phyloP scores from a whole-genome alignment of 2,888 invertebrate genomes.

The Anthophora plumipes region DNA sequence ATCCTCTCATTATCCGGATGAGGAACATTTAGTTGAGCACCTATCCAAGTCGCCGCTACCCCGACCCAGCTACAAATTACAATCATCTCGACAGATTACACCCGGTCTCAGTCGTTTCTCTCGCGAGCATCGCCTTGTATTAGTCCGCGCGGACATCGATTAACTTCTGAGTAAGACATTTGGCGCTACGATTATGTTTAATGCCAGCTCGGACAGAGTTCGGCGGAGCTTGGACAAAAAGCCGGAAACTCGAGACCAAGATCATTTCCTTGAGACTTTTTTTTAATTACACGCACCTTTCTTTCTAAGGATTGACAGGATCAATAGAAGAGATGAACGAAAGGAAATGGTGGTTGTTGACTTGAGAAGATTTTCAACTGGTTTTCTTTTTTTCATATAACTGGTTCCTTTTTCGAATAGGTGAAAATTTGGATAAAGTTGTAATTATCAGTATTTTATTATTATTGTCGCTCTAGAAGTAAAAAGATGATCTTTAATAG shows the following conservation, averaged over 20 bases:
- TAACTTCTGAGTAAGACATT: constrained; percentile 68
- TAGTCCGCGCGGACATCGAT: constrained; percentile 36
- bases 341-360: background rate
- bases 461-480: too few species aligned
- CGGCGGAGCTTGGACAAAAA: background rate
- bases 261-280: background rate
- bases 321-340: background rate
- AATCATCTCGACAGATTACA: constrained; percentile 61
- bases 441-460: too few species aligned
- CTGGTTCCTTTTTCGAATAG: too few species aligned
- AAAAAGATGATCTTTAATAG: too few species aligned
- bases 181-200: constrained; percentile 28
- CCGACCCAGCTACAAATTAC: constrained; percentile 66
- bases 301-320: background rate
- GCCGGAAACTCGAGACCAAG: background rate
- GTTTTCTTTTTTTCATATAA: too few species aligned
- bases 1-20: constrained; percentile 70
- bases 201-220: background rate
- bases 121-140: constrained; percentile 15
- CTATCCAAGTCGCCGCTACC: constrained; percentile 40
- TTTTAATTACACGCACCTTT: background rate
- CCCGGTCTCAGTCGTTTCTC: constrained; percentile 6
- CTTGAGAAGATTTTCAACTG: too few species aligned
- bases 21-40: constrained; percentile 67
- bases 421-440: too few species aligned